Percentiles rank a stretch among this genome's conserved stretches.
Evolutionary conservation across 2,888 invertebrate species (phyloP).

Genomic region (Drosophila affinis): DNA sequence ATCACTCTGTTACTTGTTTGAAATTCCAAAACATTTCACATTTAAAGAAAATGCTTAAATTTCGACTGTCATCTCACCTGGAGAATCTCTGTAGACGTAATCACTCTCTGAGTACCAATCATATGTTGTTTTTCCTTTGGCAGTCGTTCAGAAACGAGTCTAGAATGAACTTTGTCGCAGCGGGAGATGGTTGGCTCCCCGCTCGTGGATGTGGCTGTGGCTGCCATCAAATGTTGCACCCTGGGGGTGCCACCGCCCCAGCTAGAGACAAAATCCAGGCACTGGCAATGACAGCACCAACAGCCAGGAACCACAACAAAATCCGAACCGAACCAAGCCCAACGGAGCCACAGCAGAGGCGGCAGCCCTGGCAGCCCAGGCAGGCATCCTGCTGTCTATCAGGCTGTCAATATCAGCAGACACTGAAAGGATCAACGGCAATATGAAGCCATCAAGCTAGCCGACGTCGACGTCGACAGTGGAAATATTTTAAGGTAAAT

Average conservation of each 20-base stretch:
- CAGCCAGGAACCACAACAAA: slow-evolving; percentile 15
- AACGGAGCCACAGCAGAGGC: not conserved
- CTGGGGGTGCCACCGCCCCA: slow-evolving; percentile 26
- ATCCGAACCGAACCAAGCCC: not conserved
- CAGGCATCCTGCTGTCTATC: slow-evolving; percentile 66
- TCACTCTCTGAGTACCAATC: slow-evolving; percentile 26
- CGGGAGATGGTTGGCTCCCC: slow-evolving; percentile 17
- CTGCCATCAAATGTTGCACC: slow-evolving; percentile 49
- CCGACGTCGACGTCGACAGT: slow-evolving; percentile 33
- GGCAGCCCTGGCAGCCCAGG: slow-evolving; percentile 13
- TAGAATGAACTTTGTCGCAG: slow-evolving; percentile 33
- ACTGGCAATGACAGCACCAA: slow-evolving; percentile 27
- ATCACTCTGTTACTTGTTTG: not conserved
- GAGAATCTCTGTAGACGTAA: slow-evolving; percentile 5
- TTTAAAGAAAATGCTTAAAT: not conserved
- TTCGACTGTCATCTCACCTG: slow-evolving; percentile 9
- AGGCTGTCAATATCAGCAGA: slow-evolving; percentile 64
- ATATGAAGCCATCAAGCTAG: slow-evolving; percentile 34
- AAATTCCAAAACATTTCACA: not conserved
- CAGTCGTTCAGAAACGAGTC: slow-evolving; percentile 15
- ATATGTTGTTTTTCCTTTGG: slow-evolving; percentile 33
- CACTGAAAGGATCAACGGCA: slow-evolving; percentile 56
- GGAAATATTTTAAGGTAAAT: slow-evolving; percentile 52
- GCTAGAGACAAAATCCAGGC: slow-evolving; percentile 22
- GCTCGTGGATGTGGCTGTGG: slow-evolving; percentile 15